phyloP scores from a whole-genome alignment of 2,797 vertebrate species.

The Bufotes viridis region DNA sequence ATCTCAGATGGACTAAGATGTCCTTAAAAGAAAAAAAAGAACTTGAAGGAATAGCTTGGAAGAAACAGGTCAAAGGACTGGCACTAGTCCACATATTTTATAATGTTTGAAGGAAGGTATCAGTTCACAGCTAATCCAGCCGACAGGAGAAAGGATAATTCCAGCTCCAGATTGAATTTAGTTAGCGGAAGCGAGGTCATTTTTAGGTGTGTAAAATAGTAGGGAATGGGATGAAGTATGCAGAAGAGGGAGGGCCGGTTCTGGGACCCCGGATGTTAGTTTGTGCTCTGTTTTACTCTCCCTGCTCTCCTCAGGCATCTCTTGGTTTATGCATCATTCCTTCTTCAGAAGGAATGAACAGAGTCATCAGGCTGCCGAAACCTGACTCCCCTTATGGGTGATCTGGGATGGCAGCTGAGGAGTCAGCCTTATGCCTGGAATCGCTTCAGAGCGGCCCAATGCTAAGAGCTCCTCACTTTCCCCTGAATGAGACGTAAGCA shows the following conservation, averaged over 20 bases:
- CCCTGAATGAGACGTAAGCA: conserved; percentile 1
- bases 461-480: conserved; percentile 2
- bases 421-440: conserved; percentile 49
- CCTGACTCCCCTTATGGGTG: conserved; percentile 48
- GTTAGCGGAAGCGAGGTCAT: conserved; percentile 56
- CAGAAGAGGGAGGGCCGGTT: conserved; percentile 26
- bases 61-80: conserved; percentile 22
- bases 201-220: conserved; percentile 60
- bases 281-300: conserved; percentile 35
- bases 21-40: neutral
- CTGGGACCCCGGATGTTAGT: conserved; percentile 36
- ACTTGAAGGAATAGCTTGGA: conserved; percentile 2
- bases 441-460: conserved; percentile 26
- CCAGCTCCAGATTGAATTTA: conserved; percentile 61
- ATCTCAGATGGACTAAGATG: neutral
- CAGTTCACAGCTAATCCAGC: conserved; percentile 62
- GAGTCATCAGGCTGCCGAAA: conserved; percentile 61
- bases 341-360: conserved; percentile 57
- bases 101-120: conserved; percentile 60
- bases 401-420: conserved; percentile 56
- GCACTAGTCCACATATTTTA: conserved; percentile 47
- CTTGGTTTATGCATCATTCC: conserved; percentile 25
- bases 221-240: conserved; percentile 44
- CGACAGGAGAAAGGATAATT: conserved; percentile 59
- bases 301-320: conserved; percentile 8